Evolutionary conservation across 2,888 invertebrate genomes (phyloP), one percentile per base, ranked within the genome.

Genomic region (Sympetrum striolatum): DNA sequence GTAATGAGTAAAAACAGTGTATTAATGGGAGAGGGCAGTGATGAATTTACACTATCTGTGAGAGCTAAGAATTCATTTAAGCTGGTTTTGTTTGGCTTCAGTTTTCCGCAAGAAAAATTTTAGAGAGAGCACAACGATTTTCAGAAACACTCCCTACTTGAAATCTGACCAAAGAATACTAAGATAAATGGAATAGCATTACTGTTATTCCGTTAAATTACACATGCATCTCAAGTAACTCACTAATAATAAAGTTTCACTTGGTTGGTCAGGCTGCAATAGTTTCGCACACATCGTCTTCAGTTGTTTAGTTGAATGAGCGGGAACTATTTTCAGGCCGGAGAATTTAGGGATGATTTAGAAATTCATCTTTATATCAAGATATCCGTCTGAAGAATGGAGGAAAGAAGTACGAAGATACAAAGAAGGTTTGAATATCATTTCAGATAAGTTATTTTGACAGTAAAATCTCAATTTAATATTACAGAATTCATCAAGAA

Each of bases 401-500:
- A 86, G 14, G 86, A 86, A 60, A 86, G 60, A 64, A 60, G 86
- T 86, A 64, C 22, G 86, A 25, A 58, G 31, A 35, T 6, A 37
- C 5, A 10, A 6, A 37, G 3, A 5, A 4, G 0, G 18, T n/a
- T 22, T 14, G 18, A 81, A 44, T 82, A n/a, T 35, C 35, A 58
- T 48, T 15, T 37, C 15, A 25, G 15, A 48, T 18, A 12, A 35
- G 6, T 15, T 53, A 15, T 53, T 58, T 4, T 2, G 3, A 1
- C 22, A 44, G 48, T n/a, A 25, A 0, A 64, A 79, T 53, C 35
- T 48, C 12, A 14, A 79, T 90, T 91, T 91, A 90, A 48, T 86
- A 90, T 95, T 95, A 91, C 93, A 97, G 97, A 96, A 94, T 95
- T 97, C 90, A 93, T 96, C 91, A 96, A 96, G 92, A 96, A 96